Conservation (phyloP, 2,888 invertebrate species). For the Crocallis elinguaria region DNA sequence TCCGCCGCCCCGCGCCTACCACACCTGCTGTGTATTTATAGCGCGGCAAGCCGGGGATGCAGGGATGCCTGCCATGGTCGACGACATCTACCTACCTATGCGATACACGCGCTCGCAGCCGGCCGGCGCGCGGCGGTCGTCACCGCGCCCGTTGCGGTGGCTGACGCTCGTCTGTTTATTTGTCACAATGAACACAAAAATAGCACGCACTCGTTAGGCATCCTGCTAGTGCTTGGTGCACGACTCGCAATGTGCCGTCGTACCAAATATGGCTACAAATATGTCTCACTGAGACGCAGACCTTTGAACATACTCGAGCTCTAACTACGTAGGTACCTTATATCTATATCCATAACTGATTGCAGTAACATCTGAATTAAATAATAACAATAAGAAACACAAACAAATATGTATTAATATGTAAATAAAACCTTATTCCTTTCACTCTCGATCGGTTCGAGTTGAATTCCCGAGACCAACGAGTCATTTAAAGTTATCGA, state of each 20-base stretch:
- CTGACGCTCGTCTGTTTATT: slow-evolving; percentile 68
- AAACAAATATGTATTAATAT: slow-evolving; percentile 26
- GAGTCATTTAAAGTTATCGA: slow-evolving; percentile 68
- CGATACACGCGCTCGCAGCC: slow-evolving; percentile 50
- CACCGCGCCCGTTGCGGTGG: slow-evolving; percentile 51
- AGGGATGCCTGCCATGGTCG: slow-evolving; percentile 74
- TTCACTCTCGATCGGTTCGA: slow-evolving; percentile 72
- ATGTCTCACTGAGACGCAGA: slow-evolving; percentile 1
- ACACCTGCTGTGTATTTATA: slow-evolving; percentile 84
- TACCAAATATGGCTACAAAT: slow-evolving; percentile 19
- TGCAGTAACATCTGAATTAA: neutral
- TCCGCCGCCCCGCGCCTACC: slow-evolving; percentile 64
- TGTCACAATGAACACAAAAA: slow-evolving; percentile 74
- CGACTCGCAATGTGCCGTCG: slow-evolving; percentile 35
- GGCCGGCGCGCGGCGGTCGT: slow-evolving; percentile 30
- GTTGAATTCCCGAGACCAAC: slow-evolving; percentile 67
- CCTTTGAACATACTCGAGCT: slow-evolving; percentile 2
- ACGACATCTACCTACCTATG: slow-evolving; percentile 62
- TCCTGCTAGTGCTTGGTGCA: slow-evolving; percentile 45
- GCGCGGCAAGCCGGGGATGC: slow-evolving; percentile 79
- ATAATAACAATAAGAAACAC: slow-evolving; percentile 4
- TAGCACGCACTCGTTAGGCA: slow-evolving; percentile 61
- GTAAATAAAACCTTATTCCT: slow-evolving; percentile 57
- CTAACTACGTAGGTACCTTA: neutral
- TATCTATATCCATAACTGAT: neutral